Base-by-base conservation (phyloP, 2,888 invertebrate genomes). In the Hartigia nigra region DNA sequence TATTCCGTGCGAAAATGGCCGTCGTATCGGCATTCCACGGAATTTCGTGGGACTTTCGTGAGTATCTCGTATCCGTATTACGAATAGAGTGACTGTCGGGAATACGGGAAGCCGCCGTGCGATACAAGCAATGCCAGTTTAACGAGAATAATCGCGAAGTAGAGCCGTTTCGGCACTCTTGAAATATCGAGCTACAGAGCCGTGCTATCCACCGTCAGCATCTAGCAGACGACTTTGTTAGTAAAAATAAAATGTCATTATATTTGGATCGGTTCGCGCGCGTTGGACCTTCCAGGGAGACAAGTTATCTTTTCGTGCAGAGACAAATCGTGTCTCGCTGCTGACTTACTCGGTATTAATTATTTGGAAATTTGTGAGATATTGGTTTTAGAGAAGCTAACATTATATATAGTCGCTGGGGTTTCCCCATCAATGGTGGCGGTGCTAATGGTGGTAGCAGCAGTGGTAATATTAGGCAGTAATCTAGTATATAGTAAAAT, bases 241-340 rank as follows among this genome's bases (percentile, higher is more conserved):
- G 90, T 90, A 89, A 89, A 89, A 89, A 90, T 87, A 88, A 90
- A 87, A 84, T 88, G 87, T 84, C 86, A 87, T 87, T 87, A 84
- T 86, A 89, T 90, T 87, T 88, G 89, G 87, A 88, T 82, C 83
- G 82, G 76, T 82, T 82, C 80, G 76, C 77, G 81, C 77, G 81
- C 80, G 85, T 79, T 82, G 79, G 81, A 76, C 79, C 74, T 72
- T 31, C 31, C 32, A 72, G 31, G 4, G 34, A 34, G 31, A 32
- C 72, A 72, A 12, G 31, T 72, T 31, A 72, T 32, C 72, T 31
- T 72, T 72, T 34, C 31, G 34, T 72, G 31, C 72, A 72, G 34
- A n/a, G 32, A 14, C 12, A 34, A 32, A 72, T 55, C 9, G 23
- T 23, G 23, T 55, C 23, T 55, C 55, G 2, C 55, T 55, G 23